Conservation (phyloP, 2,888 invertebrate species). For the Caenorhabditis wallacei region DNA sequence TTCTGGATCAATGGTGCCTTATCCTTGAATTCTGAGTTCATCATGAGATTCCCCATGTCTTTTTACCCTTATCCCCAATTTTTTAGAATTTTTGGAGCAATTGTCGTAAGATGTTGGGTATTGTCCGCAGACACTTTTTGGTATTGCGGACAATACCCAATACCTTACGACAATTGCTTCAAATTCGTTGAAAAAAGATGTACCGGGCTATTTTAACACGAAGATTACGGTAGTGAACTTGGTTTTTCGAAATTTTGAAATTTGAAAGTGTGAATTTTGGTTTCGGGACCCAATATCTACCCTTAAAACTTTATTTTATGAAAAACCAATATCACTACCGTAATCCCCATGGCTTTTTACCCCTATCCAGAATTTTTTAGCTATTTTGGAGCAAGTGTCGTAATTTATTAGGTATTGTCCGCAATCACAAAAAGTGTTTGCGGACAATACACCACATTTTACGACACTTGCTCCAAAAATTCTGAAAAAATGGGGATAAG, state of each 20-base stretch:
- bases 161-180: slow-evolving; percentile 3
- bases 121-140: background rate
- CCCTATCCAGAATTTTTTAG: background rate
- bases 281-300: too few relatives aligned
- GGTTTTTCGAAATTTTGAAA: background rate
- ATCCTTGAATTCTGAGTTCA: too few relatives aligned
- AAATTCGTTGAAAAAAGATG: background rate
- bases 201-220: background rate
- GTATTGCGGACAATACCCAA: slow-evolving; percentile 6
- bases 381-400: background rate
- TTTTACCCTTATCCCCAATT: background rate
- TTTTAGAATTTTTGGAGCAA: background rate
- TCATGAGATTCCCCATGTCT: background rate
- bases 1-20: too few relatives aligned
- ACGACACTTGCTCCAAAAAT: background rate
- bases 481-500: background rate
- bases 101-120: background rate
- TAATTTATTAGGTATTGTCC: background rate
- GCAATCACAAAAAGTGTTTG: slow-evolving; percentile 1
- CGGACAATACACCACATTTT: background rate
- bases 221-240: background rate
- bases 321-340: background rate
- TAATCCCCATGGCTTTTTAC: background rate
- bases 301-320: too few relatives aligned
- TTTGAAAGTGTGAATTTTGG: too few relatives aligned